Percentiles rank a stretch among this genome's conserved stretches.
Evolutionary conservation across 1,140 invertebrate genomes (phyloP).

Genomic region (Gryon sp.): DNA sequence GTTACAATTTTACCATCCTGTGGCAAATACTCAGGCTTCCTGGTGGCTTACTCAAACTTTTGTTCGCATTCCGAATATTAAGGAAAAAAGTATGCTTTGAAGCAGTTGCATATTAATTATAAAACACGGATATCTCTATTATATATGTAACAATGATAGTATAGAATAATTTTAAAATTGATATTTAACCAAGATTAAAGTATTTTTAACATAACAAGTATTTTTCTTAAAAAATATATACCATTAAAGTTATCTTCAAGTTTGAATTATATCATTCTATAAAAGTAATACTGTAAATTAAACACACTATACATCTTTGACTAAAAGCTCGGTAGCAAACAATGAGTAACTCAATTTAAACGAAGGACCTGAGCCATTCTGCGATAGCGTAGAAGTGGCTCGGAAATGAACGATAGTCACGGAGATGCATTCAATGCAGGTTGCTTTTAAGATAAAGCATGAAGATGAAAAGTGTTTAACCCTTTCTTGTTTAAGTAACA

Average conservation of each 20-base stretch:
- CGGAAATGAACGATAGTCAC: conserved; percentile 51
- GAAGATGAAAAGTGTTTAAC: conserved; percentile 38
- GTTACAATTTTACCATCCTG: background rate
- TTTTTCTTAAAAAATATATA: too few species aligned
- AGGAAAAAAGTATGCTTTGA: too few species aligned
- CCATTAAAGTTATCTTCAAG: too few species aligned
- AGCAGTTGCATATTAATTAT: too few species aligned
- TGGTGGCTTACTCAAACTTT: background rate
- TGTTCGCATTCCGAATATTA: background rate
- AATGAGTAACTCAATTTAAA: conserved; percentile 22
- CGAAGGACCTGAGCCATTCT: conserved; percentile 6
- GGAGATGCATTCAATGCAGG: conserved; percentile 24
- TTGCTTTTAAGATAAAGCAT: conserved; percentile 35
- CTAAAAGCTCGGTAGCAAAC: conserved; percentile 13
- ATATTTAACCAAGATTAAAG: too few species aligned
- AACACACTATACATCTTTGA: background rate
- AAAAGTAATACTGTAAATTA: too few species aligned
- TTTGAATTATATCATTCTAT: too few species aligned
- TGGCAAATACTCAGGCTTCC: too few species aligned
- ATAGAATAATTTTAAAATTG: too few species aligned
- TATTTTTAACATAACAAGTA: too few species aligned
- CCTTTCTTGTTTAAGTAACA: conserved; percentile 41
- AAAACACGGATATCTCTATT: too few species aligned
- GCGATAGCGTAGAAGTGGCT: conserved; percentile 14
- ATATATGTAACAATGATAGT: too few species aligned